Evolutionary conservation across 2,888 invertebrate species (phyloP), one percentile per base, ranked within the genome.

Genomic region (Pyrgus malvae): DNA sequence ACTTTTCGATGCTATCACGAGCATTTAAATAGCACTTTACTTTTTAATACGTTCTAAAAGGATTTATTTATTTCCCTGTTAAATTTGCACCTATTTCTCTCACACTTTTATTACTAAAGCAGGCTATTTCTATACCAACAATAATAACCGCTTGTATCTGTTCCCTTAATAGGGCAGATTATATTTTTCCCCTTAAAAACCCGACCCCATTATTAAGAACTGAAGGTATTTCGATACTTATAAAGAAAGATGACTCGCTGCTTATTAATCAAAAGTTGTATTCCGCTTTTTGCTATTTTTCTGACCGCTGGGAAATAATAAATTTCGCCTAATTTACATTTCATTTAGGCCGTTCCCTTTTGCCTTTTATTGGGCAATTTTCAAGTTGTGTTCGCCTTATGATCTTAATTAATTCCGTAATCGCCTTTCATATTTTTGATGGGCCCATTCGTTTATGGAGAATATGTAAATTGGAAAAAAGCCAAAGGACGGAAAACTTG

Each of bases 241-340:
- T 56, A 17, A 42, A 38, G 48, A 53, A 48, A 48, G 29, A 40
- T 48, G 53, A 53, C 23, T 46, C 29, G 19, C 17, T 38, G 31
- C 74, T 73, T 81, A 82, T 83, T 83, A 86, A 84, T 83, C 78
- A 76, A n/a, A n/a, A 76, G 73, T 76, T 77, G 69, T 76, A 60
- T 64, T 65, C 63, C 58, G 50, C 57, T 70, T 69, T 72, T 65
- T 78, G 62, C 61, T 63, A 62, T 80, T 76, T 78, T 74, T 68
- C 69, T 78, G 76, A 80, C 80, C 80, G 74, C 80, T 61, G 76
- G 74, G 80, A 80, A 77, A 85, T 83, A 83, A 85, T 86, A 83
- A 83, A 83, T 86, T 82, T 79, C 69, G 50, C 69, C 74, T 83
- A 80, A 88, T 88, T 88, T 88, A 80, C 86, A 85, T 87, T 83